Percentiles rank a stretch among this genome's conserved stretches.
Conservation (phyloP, 2,888 invertebrate genomes). For the Strigamia maritima region DNA sequence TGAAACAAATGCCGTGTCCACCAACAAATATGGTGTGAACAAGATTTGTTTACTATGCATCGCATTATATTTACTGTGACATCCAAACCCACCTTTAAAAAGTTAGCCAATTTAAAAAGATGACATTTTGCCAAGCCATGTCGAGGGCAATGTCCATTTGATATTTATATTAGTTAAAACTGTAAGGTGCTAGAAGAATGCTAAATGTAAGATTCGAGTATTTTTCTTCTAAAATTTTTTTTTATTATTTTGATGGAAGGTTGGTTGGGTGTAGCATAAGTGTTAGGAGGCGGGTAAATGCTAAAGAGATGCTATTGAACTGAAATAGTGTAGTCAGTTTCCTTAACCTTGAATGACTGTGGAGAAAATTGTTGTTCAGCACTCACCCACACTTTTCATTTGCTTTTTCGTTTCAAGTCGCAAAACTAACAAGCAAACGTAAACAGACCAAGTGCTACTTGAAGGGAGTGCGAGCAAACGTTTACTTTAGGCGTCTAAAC, state of each 20-base stretch:
- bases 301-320: neutral
- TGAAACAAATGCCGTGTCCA: neutral
- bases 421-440: neutral
- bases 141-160: neutral
- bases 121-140: neutral
- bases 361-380: neutral
- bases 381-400: constrained; percentile 1
- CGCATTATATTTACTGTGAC: neutral
- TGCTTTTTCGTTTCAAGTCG: neutral
- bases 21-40: neutral
- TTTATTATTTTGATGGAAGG: neutral
- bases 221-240: neutral
- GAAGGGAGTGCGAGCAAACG: neutral
- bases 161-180: neutral
- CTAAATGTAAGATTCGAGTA: neutral
- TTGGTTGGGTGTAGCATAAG: neutral
- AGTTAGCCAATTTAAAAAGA: neutral
- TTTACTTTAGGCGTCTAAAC: constrained; percentile 21
- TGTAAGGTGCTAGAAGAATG: neutral
- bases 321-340: constrained; percentile 13
- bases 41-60: neutral
- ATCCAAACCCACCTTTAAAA: neutral
- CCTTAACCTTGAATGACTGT: constrained; percentile 14
- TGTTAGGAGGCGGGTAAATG: constrained; percentile 5
- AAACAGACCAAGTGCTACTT: constrained; percentile 13